Evolutionary conservation across 2,888 invertebrate genomes (phyloP), one percentile per base, ranked within the genome.

Genomic region (Acrocyrtus sp.): DNA sequence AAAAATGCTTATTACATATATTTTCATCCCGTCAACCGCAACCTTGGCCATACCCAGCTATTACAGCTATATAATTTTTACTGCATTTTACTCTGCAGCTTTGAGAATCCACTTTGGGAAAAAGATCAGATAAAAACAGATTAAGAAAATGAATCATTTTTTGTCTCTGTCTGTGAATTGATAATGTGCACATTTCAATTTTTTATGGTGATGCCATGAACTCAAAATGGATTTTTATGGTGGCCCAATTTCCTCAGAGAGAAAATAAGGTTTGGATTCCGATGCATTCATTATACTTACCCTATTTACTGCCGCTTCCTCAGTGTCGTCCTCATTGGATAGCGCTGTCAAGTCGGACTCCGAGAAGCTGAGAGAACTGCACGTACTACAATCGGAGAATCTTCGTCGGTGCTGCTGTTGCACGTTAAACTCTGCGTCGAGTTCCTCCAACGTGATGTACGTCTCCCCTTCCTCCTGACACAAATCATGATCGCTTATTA

Each of bases 401-500:
- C 81, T 45, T 53, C 81, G 58, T 54, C 78, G 57, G 34, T 61
- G 54, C 15, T 70, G 50, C 45, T 62, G 70, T n/a, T n/a, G n/a
- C 27, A 60, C 60, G 51, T 70, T 68, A 62, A 72, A 81, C 41
- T 79, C 81, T 19, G 77, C 78, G 61, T 81, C 79, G 41, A 81
- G 62, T 45, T 79, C 79, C 62, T 79, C 79, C 29, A 77, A 57
- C 2, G 79, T 81, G 4, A 80, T 66, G 57, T 50, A 79, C 10
- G 66, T 72, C 21, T 78, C 75, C 24, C 63, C 63, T 34, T 72
- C 79, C 41, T 69, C 77, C 41, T 75, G 78, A 56, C 74, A 78
- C 39, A 81, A 56, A 65, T 81, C 81, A 70, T 81, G 81, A 60
- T 81, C 81, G 58, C 79, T 80, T 26, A 81, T 79, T 29, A 81